Conservation (phyloP, 2,888 invertebrate genomes). For the Cyaniris semiargus region DNA sequence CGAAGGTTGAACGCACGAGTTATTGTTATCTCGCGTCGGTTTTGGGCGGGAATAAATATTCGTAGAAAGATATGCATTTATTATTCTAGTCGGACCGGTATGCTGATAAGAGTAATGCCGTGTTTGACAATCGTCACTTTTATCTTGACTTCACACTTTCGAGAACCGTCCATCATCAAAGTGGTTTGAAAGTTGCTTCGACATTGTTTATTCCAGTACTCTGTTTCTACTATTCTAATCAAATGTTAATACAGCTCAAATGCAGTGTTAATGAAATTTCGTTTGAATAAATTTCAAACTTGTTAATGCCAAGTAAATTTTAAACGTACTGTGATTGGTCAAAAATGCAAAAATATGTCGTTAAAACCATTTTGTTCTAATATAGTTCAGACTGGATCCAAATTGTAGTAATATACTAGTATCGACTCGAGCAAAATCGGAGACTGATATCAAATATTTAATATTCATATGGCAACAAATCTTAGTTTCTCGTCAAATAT, state of each 20-base stretch:
- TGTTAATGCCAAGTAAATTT: too few species aligned
- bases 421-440: too few species aligned
- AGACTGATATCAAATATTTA: too few species aligned
- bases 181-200: conserved; percentile 13
- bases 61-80: conserved; percentile 77
- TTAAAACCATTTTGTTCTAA: too few species aligned
- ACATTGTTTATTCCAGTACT: not conserved
- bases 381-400: too few species aligned
- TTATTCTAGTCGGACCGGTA: conserved; percentile 61
- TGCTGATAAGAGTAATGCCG: conserved; percentile 60
- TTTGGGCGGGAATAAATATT: conserved; percentile 75
- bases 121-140: conserved; percentile 25
- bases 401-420: too few species aligned
- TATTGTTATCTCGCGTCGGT: conserved; percentile 74
- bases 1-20: conserved; percentile 67
- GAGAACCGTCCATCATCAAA: conserved; percentile 17
- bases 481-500: too few species aligned
- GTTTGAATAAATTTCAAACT: too few species aligned
- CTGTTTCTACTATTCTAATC: not conserved
- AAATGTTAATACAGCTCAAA: not conserved
- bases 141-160: conserved; percentile 27
- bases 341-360: too few species aligned
- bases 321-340: too few species aligned
- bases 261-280: too few species aligned
- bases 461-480: too few species aligned